These are phyloP conservation scores for Crambe crambe DNA, from an alignment of 37 sponge, comb jelly and placozoan species.

Conservation along the genomic window DNA sequence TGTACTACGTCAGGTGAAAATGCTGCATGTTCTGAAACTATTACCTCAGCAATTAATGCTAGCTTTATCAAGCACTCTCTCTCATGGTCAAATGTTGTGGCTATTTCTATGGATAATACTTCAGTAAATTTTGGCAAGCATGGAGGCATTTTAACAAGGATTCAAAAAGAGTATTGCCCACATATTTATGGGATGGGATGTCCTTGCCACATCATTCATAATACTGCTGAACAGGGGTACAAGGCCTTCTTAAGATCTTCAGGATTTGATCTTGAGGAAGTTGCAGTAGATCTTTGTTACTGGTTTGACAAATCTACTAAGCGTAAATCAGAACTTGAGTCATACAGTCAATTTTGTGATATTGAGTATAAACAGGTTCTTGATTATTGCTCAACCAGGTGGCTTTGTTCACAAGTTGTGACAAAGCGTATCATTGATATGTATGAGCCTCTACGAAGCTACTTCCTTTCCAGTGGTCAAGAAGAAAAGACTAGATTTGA, in stretches of 20 bases:
- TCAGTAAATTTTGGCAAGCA: not conserved
- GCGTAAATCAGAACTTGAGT: not conserved
- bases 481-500: too few species aligned
- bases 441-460: too few species aligned
- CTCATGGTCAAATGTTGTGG: not conserved
- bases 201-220: not conserved
- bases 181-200: not conserved
- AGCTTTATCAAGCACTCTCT: not conserved
- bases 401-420: too few species aligned
- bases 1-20: not conserved
- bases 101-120: not conserved
- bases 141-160: not conserved
- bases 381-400: too few species aligned
- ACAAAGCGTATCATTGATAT: too few species aligned
- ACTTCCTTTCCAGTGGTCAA: too few species aligned
- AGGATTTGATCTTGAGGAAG: constrained; percentile 3
- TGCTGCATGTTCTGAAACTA: not conserved
- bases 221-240: constrained; percentile 8
- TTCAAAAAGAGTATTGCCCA: not conserved
- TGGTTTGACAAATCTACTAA: constrained; percentile 10
- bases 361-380: too few species aligned
- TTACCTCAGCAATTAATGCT: not conserved
- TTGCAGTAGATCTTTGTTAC: constrained; percentile 3
- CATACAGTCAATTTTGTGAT: not conserved
- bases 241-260: not conserved